A percentile compares a stretch with the other conserved stretches of the same genome.
Evolutionary conservation across 2,888 invertebrate genomes (phyloP).

Genomic region (Drosophila demipolita): DNA sequence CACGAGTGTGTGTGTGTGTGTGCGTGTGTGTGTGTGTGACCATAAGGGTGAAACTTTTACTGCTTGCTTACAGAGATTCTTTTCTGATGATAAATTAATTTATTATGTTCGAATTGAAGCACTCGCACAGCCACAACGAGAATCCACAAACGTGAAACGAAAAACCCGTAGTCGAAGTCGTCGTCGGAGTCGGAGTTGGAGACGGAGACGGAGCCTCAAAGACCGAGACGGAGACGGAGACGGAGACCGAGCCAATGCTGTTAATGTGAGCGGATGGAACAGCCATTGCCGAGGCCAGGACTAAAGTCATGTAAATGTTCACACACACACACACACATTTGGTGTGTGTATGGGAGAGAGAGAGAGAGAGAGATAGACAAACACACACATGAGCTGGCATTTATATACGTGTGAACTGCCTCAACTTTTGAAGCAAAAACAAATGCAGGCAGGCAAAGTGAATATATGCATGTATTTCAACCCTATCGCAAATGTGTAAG

Average conservation of each 20-base stretch:
- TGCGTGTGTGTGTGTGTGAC: constrained; percentile 40
- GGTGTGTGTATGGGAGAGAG: not conserved
- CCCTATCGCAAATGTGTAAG: constrained; percentile 66
- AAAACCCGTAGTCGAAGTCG: constrained; percentile 2
- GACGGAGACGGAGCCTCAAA: not conserved
- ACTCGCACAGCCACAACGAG: constrained; percentile 49
- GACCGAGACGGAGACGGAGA: not conserved
- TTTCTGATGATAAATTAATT: constrained; percentile 84
- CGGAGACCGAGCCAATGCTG: constrained; percentile 49
- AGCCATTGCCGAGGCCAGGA: constrained; percentile 47
- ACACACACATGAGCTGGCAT: constrained; percentile 10
- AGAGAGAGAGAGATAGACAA: not conserved
- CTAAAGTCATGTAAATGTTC: constrained; percentile 48
- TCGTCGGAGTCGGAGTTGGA: constrained; percentile 20
- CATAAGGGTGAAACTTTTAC: constrained; percentile 76
- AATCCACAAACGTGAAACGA: constrained; percentile 23
- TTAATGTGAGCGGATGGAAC: constrained; percentile 62
- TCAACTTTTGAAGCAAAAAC: constrained; percentile 39
- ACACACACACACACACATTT: constrained; percentile 21
- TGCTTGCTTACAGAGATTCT: constrained; percentile 76
- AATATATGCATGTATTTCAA: constrained; percentile 53
- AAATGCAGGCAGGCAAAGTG: constrained; percentile 36
- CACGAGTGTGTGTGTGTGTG: constrained; percentile 21
- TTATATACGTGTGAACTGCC: constrained; percentile 44
- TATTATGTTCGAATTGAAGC: constrained; percentile 83